phyloP scores from a whole-genome alignment of 1,140 invertebrate genomes.

The Aleiodes sp. region DNA sequence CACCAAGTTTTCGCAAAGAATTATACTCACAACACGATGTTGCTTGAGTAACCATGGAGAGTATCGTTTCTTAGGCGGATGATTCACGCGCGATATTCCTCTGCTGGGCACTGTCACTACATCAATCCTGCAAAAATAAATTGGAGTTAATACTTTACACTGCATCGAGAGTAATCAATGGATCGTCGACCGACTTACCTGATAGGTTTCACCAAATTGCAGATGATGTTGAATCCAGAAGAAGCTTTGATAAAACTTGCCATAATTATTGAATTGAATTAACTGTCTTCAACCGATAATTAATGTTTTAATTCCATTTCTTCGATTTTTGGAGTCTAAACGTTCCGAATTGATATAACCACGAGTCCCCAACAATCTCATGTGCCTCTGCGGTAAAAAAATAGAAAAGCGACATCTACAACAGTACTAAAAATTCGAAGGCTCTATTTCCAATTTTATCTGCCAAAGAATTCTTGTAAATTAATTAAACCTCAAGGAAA shows the following conservation, averaged over 20 bases:
- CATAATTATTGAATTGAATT: too few species aligned
- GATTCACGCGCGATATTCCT: constrained; percentile 13
- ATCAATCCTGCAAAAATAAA: constrained; percentile 37
- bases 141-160: not conserved
- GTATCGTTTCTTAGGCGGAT: constrained; percentile 63
- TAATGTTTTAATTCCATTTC: too few species aligned
- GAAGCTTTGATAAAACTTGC: constrained; percentile 44
- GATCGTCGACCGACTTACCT: constrained; percentile 40
- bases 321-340: too few species aligned
- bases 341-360: too few species aligned
- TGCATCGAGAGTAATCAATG: not conserved
- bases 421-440: too few species aligned
- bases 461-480: too few species aligned
- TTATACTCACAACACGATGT: constrained; percentile 62
- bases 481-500: too few species aligned
- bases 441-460: too few species aligned
- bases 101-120: constrained; percentile 30
- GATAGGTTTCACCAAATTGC: constrained; percentile 46
- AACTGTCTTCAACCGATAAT: too few species aligned
- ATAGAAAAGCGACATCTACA: too few species aligned
- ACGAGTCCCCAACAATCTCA: too few species aligned
- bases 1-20: constrained; percentile 17
- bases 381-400: too few species aligned
- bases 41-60: constrained; percentile 70
- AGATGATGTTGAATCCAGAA: constrained; percentile 40